Conservation (phyloP, 2,113 vertebrate species). For the Brachionichthys hirsutus region DNA sequence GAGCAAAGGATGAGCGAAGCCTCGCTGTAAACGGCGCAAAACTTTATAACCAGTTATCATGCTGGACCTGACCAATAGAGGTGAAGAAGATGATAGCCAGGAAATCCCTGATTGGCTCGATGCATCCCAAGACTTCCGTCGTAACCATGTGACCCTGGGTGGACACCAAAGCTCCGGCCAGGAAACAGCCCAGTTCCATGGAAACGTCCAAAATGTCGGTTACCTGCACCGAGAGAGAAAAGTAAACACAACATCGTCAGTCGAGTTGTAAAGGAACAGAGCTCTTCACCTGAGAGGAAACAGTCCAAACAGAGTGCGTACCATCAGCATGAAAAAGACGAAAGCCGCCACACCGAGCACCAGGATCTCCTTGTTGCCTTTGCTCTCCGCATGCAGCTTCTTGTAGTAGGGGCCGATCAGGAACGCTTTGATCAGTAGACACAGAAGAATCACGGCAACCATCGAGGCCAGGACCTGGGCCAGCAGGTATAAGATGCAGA, state of each 20-base stretch:
- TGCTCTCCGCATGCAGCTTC: constrained; percentile 89
- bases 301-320: constrained; percentile 49
- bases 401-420: constrained; percentile 92
- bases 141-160: constrained; percentile 94
- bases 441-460: constrained; percentile 86
- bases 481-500: constrained; percentile 83
- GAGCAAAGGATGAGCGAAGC: constrained; percentile 1
- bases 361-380: constrained; percentile 94
- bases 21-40: not conserved
- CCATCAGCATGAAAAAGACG: constrained; percentile 92
- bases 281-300: not conserved
- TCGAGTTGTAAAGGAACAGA: not conserved
- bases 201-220: constrained; percentile 92
- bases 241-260: not conserved
- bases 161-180: constrained; percentile 92
- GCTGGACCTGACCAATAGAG: constrained; percentile 86
- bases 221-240: constrained; percentile 72
- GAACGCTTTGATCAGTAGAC: constrained; percentile 84
- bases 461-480: constrained; percentile 87
- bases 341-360: constrained; percentile 91
- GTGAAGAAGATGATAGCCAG: constrained; percentile 97
- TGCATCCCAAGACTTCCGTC: constrained; percentile 85
- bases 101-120: constrained; percentile 96
- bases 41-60: not conserved
- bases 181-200: constrained; percentile 97